These are phyloP conservation scores for Diabrotica virgifera DNA, from an alignment of 1,140 invertebrate species.

Conservation along the genomic window DNA sequence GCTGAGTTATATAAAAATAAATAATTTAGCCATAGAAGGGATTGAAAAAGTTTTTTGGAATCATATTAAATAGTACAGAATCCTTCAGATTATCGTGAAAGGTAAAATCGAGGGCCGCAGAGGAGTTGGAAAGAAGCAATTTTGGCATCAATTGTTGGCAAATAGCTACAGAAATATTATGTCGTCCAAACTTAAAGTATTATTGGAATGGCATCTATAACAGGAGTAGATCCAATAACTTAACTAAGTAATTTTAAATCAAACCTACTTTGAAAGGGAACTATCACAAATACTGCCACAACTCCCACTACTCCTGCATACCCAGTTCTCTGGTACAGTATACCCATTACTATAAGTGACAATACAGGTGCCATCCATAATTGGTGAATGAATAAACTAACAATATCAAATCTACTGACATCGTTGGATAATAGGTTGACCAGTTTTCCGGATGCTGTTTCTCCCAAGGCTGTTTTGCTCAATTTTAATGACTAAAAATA, in stretches of 20 bases:
- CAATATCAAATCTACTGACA: constrained; percentile 61
- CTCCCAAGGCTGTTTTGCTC: constrained; percentile 65
- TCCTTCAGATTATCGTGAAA: too few relatives aligned
- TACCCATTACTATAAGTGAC: constrained; percentile 57
- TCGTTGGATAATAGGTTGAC: constrained; percentile 82
- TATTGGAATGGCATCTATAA: neutral
- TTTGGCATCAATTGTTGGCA: too few relatives aligned
- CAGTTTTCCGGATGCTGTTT: constrained; percentile 78
- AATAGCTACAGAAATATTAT: neutral
- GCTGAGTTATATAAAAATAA: too few relatives aligned
- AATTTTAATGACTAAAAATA: constrained; percentile 58
- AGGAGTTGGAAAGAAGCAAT: too few relatives aligned
- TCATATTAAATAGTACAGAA: too few relatives aligned
- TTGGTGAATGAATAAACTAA: constrained; percentile 56
- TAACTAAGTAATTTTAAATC: neutral
- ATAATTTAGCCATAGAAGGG: too few relatives aligned
- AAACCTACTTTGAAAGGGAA: constrained; percentile 65
- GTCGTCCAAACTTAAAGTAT: neutral
- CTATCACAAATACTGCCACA: constrained; percentile 62
- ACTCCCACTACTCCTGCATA: constrained; percentile 66
- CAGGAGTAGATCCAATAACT: too few relatives aligned
- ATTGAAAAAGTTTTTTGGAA: too few relatives aligned
- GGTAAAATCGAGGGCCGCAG: too few relatives aligned
- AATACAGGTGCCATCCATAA: constrained; percentile 66
- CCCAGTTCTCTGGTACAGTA: constrained; percentile 63